Evolutionary conservation across 1,140 invertebrate genomes (phyloP).

Genomic region (Orussus abietinus): DNA sequence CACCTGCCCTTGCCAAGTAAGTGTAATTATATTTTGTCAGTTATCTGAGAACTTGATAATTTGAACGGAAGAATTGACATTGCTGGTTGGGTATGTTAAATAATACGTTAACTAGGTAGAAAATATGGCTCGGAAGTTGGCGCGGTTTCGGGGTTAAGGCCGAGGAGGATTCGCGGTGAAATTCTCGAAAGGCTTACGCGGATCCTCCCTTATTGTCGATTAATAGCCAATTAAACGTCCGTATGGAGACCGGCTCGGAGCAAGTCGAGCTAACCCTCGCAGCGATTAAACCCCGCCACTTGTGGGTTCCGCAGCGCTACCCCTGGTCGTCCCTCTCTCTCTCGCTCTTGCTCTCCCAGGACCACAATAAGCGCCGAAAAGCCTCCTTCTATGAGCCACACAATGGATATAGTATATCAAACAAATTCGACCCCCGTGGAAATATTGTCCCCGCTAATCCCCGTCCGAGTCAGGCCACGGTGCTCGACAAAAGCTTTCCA

Average conservation of each 20-base stretch:
- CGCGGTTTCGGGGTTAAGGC: too few species aligned
- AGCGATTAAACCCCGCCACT: slow-evolving; percentile 37
- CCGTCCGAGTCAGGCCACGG: slow-evolving; percentile 22
- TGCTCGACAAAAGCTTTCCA: slow-evolving; percentile 33
- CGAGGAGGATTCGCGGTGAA: too few species aligned
- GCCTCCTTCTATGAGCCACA: slow-evolving; percentile 34
- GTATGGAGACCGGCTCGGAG: slow-evolving; percentile 23
- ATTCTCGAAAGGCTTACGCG: too few species aligned
- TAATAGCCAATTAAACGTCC: slow-evolving; percentile 38
- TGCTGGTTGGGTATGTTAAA: too few species aligned
- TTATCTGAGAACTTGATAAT: too few species aligned
- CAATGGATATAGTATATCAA: slow-evolving; percentile 48
- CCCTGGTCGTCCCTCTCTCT: slow-evolving; percentile 4
- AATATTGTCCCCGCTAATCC: slow-evolving; percentile 39
- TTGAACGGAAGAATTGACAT: too few species aligned
- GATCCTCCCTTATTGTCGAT: slow-evolving; percentile 25
- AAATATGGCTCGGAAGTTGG: too few species aligned
- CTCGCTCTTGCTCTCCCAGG: slow-evolving; percentile 17
- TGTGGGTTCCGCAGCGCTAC: slow-evolving; percentile 29
- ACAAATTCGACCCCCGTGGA: slow-evolving; percentile 38
- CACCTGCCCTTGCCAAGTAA: too few species aligned
- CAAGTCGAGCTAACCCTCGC: slow-evolving; percentile 23
- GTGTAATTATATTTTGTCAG: too few species aligned
- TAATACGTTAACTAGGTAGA: too few species aligned
- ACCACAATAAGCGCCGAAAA: slow-evolving; percentile 28